These are phyloP conservation scores for Clarias pachynema DNA, from an alignment of 2,797 vertebrate genomes.

Conservation along the genomic window DNA sequence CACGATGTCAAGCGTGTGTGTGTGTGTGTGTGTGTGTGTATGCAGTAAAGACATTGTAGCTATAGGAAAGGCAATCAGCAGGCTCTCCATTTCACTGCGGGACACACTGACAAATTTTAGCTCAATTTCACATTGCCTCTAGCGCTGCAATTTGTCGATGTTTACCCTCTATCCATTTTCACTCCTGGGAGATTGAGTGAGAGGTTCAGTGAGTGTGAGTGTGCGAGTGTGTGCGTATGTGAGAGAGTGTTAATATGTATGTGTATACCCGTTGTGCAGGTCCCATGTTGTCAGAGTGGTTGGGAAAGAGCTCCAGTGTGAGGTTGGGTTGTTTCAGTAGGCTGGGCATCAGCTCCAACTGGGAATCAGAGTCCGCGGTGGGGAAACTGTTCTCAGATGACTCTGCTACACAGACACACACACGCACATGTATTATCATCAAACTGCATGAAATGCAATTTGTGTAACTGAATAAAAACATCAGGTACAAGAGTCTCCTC, in stretches of 20 bases:
- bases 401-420: conserved; percentile 62
- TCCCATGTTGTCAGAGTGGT: conserved; percentile 79
- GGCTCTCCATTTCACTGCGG: conserved; percentile 11
- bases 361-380: conserved; percentile 81
- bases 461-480: neutral
- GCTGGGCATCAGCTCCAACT: conserved; percentile 85
- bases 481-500: neutral
- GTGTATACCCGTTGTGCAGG: conserved; percentile 74
- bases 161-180: neutral
- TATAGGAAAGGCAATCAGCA: conserved; percentile 15
- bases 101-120: neutral
- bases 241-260: neutral
- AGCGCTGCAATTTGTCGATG: conserved; percentile 4
- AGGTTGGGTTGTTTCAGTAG: conserved; percentile 83
- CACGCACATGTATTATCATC: conserved; percentile 4
- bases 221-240: neutral
- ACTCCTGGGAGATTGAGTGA: conserved; percentile 4
- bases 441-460: neutral
- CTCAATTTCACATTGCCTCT: neutral
- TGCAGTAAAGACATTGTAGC: neutral
- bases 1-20: conserved; percentile 7
- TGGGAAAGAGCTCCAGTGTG: conserved; percentile 88
- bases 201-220: neutral
- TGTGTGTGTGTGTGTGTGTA: conserved; percentile 2
- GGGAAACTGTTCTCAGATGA: conserved; percentile 83